Evolutionary conservation across 1,140 invertebrate genomes (phyloP).

Genomic region (Cecropterus lyciades): DNA sequence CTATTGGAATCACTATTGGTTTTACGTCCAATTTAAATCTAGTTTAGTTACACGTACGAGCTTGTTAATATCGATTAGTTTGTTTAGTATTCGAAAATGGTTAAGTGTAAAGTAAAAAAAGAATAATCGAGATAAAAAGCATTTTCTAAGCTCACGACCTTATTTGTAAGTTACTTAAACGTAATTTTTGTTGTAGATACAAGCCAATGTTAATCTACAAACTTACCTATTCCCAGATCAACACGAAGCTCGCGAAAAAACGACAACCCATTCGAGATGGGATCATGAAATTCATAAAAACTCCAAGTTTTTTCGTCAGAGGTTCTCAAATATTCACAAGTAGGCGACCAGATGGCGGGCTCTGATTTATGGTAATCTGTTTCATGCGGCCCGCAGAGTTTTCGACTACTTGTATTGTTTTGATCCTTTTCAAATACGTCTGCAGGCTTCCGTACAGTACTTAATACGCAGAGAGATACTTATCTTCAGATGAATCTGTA

Average conservation of each 20-base stretch:
- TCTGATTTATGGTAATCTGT: constrained; percentile 33
- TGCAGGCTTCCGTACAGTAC: neutral
- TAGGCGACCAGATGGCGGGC: constrained; percentile 28
- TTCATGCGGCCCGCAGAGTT: constrained; percentile 18
- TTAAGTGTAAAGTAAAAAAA: too few relatives aligned
- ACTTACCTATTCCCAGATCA: neutral
- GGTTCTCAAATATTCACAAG: constrained; percentile 36
- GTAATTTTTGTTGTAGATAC: too few relatives aligned
- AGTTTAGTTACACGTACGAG: too few relatives aligned
- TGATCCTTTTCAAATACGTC: constrained; percentile 13
- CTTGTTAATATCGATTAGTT: too few relatives aligned
- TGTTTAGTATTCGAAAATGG: too few relatives aligned
- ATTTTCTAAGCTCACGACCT: too few relatives aligned
- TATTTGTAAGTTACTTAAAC: too few relatives aligned
- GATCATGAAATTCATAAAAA: constrained; percentile 33
- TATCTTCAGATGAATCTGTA: neutral
- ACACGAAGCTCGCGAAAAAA: constrained; percentile 11
- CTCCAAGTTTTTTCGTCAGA: constrained; percentile 16
- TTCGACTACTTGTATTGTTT: constrained; percentile 24
- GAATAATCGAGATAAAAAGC: too few relatives aligned
- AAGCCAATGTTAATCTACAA: neutral
- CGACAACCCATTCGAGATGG: constrained; percentile 26
- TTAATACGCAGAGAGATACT: neutral
- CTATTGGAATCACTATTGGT: neutral
- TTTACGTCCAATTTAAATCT: neutral